phyloP scores from a whole-genome alignment of 2,888 invertebrate genomes.

The Nesidiocoris tenuis region DNA sequence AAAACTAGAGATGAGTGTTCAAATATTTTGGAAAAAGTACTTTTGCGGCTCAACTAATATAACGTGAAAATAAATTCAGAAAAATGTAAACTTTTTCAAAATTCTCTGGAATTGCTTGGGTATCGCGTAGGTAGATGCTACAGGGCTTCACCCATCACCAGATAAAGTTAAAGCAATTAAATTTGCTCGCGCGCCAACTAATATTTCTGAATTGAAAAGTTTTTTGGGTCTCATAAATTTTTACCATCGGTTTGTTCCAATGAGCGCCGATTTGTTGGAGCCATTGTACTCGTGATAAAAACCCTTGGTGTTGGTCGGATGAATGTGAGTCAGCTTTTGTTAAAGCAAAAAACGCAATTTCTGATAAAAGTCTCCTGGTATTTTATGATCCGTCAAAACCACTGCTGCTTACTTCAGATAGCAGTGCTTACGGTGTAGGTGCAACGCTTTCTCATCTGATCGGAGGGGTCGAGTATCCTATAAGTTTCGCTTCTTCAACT shows the following conservation, averaged over 20 bases:
- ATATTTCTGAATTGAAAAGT: slow-evolving; percentile 1
- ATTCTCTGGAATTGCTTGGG: background rate
- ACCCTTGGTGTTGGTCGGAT: background rate
- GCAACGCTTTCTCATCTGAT: background rate
- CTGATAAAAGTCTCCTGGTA: background rate
- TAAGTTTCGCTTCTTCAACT: slow-evolving; percentile 10
- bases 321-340: background rate
- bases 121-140: background rate
- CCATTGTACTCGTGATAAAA: background rate
- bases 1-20: slow-evolving; percentile 4
- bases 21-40: background rate
- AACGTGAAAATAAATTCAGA: slow-evolving; percentile 13
- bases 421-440: background rate
- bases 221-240: background rate
- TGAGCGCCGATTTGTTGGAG: slow-evolving; percentile 2
- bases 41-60: slow-evolving; percentile 4
- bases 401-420: background rate
- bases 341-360: background rate
- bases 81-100: background rate
- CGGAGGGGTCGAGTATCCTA: background rate
- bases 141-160: slow-evolving; percentile 8
- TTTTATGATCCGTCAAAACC: slow-evolving; percentile 12
- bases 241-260: slow-evolving; percentile 5
- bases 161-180: slow-evolving; percentile 7
- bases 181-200: background rate